Evolutionary conservation across 2,113 vertebrate species (phyloP), one percentile per base, ranked within the genome.

Genomic region (Athene noctua): DNA sequence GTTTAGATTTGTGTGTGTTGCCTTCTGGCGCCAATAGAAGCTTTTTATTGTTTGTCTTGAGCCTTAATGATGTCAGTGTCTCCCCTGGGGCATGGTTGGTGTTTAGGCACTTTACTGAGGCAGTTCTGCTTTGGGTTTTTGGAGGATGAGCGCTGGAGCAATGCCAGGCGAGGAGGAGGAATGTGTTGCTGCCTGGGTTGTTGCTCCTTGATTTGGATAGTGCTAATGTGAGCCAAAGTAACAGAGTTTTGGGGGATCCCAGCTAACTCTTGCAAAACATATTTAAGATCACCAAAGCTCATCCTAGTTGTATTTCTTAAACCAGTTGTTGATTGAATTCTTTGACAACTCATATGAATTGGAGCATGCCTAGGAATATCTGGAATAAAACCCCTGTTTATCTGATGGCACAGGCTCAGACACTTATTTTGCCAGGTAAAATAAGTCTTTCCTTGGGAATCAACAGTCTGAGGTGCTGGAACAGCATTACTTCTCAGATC

Each of bases 1-100:
- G 38, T 44, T 80, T n/a, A 80, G 32, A 34, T 73, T 29, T 78
- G 38, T 42, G 83, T n/a, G 13, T 70, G 7, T 62, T 83, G 19
- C 26, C 46, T 84, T 83, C 62, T 86, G 59, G 59, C 47, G n/a
- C 38, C 32, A 58, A 2, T 22, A 67, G 44, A 47, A 73, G 51
- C n/a, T 29, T 91, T 73, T 57, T n/a, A 21, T 52, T 46, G 44
- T 55, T 87, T 93, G 42, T 81, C 61, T 62, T 72, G 46, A 80
- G 55, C 27, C n/a, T 65, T 77, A 34, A 23, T 8, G 70, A 22
- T 71, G 10, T 11, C 23, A 3, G 15, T n/a, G 51, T 84, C 55
- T 96, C 67, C 36, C 13, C 0, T 10, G 0, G 30, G 49, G 7
- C 59, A 25, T 0, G 0, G 62, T 25, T 10, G 44, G 23, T 52